Evolutionary conservation across 2,113 vertebrate species (phyloP).

Genomic region (Gavia stellata): DNA sequence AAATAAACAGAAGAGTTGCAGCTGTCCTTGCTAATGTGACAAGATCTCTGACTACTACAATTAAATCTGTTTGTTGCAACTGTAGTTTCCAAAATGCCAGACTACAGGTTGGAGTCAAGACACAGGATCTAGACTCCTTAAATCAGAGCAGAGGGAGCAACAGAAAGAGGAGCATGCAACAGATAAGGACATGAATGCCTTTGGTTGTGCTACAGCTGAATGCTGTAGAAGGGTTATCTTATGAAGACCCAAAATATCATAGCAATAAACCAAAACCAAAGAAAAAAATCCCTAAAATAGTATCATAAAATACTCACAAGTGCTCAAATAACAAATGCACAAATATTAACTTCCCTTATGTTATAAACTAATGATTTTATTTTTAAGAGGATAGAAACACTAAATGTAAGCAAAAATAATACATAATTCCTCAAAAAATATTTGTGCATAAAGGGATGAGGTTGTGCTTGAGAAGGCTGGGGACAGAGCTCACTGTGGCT

Average conservation of each 20-base stretch:
- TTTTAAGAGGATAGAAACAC: not conserved
- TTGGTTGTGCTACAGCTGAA: not conserved
- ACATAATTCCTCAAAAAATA: not conserved
- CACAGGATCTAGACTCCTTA: not conserved
- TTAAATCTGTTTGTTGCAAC: not conserved
- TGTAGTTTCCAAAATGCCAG: not conserved
- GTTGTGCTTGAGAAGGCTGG: not conserved
- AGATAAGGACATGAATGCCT: not conserved
- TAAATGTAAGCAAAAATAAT: not conserved
- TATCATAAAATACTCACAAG: not conserved
- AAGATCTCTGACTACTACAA: not conserved
- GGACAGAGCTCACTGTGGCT: not conserved
- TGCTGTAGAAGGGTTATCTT: not conserved
- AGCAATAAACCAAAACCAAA: not conserved
- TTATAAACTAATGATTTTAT: not conserved
- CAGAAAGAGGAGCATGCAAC: not conserved
- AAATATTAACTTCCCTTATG: not conserved
- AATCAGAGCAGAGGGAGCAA: not conserved
- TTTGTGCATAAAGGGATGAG: not conserved
- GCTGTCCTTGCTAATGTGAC: not conserved
- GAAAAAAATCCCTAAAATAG: not conserved
- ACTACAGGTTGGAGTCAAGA: not conserved
- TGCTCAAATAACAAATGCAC: not conserved
- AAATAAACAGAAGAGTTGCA: not conserved
- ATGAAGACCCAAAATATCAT: not conserved